Evolutionary conservation across 2,888 invertebrate genomes (phyloP).

Genomic region (Hypselothyrea guttata): DNA sequence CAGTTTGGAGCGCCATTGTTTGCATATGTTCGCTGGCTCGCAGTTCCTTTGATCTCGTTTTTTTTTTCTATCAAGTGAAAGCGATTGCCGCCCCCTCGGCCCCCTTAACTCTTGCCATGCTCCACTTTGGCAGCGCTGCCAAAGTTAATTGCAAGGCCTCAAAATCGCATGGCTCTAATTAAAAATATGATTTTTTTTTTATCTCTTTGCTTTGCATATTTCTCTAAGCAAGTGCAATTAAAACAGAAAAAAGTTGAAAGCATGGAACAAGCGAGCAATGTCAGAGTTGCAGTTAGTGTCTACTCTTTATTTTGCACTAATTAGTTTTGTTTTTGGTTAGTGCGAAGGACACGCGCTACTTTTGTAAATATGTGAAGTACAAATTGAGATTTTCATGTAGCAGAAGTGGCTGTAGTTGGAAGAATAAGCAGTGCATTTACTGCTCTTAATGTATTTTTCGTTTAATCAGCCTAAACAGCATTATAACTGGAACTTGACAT

Average conservation of each 20-base stretch:
- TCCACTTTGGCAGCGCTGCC: slow-evolving; percentile 42
- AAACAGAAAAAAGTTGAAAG: slow-evolving; percentile 42
- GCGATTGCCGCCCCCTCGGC: slow-evolving; percentile 54
- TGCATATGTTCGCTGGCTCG: slow-evolving; percentile 62
- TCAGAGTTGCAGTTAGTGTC: slow-evolving; percentile 7
- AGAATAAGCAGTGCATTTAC: no score
- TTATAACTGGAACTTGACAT: no score
- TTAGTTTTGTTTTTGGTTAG: slow-evolving; percentile 12
- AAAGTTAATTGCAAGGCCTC: slow-evolving; percentile 70
- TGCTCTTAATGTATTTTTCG: no score
- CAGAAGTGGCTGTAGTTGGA: no score
- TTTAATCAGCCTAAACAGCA: no score
- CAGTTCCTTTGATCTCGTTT: slow-evolving; percentile 67
- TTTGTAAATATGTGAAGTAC: no score
- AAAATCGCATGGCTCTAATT: slow-evolving; percentile 56
- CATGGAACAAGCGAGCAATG: slow-evolving; percentile 6
- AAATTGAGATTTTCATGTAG: no score
- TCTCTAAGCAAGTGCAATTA: slow-evolving; percentile 40
- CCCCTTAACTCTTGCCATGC: slow-evolving; percentile 3
- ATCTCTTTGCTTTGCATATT: slow-evolving; percentile 14
- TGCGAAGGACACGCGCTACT: slow-evolving; percentile 14
- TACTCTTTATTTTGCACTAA: slow-evolving; percentile 8
- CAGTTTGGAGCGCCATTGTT: slow-evolving; percentile 55
- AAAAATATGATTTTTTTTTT: slow-evolving; percentile 48
- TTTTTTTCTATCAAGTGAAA: slow-evolving; percentile 68